Conservation (phyloP, 2,113 vertebrate species). For the Dicentrarchus labrax region DNA sequence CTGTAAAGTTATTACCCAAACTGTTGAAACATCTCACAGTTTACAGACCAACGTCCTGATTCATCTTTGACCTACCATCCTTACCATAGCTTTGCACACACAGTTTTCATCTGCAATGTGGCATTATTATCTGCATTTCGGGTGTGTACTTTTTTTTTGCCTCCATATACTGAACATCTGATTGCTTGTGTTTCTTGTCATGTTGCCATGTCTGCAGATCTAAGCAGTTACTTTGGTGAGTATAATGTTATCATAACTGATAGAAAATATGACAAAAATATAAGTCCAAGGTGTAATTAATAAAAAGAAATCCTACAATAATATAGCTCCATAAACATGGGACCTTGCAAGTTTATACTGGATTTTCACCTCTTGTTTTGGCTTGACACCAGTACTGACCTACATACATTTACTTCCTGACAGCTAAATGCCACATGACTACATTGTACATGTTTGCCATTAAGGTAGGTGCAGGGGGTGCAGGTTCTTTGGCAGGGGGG, state of each 20-base stretch:
- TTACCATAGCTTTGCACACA: background rate
- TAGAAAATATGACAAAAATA: background rate
- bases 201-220: background rate
- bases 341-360: background rate
- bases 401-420: slow-evolving; percentile 5
- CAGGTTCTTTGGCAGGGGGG: background rate
- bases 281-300: background rate
- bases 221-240: background rate
- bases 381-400: background rate
- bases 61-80: background rate
- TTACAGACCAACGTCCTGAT: background rate
- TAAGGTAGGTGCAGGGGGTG: background rate
- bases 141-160: background rate
- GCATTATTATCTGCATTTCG: background rate
- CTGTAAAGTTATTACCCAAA: background rate
- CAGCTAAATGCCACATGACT: background rate
- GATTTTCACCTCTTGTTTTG: background rate
- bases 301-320: background rate
- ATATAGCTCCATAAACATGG: no score
- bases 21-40: background rate
- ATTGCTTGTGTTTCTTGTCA: no score
- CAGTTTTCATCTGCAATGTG: background rate
- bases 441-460: slow-evolving; percentile 15
- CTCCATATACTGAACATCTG: background rate
- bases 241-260: background rate